A percentile compares a stretch with the other conserved stretches of the same genome.
Evolutionary conservation across 2,888 invertebrate species (phyloP).

Genomic region (Acrobasis repandana): DNA sequence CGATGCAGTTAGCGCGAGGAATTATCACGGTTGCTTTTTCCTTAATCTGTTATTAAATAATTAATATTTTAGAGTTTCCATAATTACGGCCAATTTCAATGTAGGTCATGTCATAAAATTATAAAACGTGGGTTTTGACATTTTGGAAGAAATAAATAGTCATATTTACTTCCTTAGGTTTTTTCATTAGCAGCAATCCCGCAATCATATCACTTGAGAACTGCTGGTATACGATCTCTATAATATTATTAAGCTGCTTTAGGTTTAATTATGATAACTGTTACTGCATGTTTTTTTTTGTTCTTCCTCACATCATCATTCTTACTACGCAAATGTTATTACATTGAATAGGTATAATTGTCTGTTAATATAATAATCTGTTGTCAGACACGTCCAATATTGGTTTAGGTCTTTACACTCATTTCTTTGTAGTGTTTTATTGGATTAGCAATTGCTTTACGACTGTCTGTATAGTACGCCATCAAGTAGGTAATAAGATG

Average conservation of each 20-base stretch:
- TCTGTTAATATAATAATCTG: background rate
- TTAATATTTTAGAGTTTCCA: background rate
- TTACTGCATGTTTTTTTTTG: background rate
- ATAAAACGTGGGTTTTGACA: too few relatives aligned
- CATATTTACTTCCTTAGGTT: too few relatives aligned
- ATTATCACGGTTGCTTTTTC: background rate
- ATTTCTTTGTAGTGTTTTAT: slow-evolving; percentile 12
- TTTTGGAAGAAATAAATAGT: too few relatives aligned
- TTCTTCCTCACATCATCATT: too few relatives aligned
- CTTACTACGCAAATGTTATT: background rate
- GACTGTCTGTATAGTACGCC: slow-evolving; percentile 1
- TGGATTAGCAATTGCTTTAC: slow-evolving; percentile 8
- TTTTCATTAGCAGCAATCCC: too few relatives aligned
- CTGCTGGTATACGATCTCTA: too few relatives aligned
- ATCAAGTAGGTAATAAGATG: slow-evolving; percentile 9
- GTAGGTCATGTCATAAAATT: too few relatives aligned
- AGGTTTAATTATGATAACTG: background rate
- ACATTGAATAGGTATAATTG: background rate
- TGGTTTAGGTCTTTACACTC: slow-evolving; percentile 21
- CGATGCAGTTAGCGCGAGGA: slow-evolving; percentile 44
- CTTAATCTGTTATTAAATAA: background rate
- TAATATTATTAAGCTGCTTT: too few relatives aligned
- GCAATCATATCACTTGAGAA: too few relatives aligned
- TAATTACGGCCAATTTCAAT: too few relatives aligned
- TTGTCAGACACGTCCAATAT: slow-evolving; percentile 6